Percentiles rank a stretch among this genome's conserved stretches.
Evolutionary conservation across 2,797 vertebrate species (phyloP).

Genomic region (Setipinna tenuifilis): DNA sequence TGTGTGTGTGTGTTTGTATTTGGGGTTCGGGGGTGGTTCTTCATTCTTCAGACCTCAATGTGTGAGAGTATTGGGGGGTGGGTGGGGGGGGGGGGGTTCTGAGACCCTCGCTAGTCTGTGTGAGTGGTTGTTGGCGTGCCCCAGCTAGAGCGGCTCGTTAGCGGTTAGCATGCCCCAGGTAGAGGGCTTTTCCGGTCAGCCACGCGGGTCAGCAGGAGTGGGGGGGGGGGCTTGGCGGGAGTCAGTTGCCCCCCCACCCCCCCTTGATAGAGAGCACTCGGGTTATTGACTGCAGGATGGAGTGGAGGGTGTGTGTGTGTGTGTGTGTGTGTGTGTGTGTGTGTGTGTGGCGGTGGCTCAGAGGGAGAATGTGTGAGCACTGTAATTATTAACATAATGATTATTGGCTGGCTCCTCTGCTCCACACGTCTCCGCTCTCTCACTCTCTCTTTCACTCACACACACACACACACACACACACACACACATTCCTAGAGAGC

Average conservation of each 20-base stretch:
- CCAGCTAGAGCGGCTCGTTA: neutral
- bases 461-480: neutral
- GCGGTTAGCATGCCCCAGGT: neutral
- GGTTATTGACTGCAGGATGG: constrained; percentile 6
- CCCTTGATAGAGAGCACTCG: neutral
- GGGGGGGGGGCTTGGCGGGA: neutral
- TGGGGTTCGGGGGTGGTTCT: too few species aligned
- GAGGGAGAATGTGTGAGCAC: neutral
- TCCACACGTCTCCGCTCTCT: neutral
- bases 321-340: too few species aligned
- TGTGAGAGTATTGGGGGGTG: too few species aligned
- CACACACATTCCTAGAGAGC: constrained; percentile 12
- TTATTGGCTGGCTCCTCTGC: constrained; percentile 13
- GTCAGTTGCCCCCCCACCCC: neutral
- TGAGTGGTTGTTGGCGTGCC: too few species aligned
- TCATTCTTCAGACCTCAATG: too few species aligned
- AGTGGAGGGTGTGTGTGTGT: neutral
- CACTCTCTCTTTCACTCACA: neutral
- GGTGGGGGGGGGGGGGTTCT: too few species aligned
- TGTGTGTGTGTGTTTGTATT: too few species aligned
- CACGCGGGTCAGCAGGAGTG: neutral
- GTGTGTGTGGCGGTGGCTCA: neutral
- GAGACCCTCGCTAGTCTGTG: too few species aligned
- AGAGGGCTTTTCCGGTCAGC: neutral
- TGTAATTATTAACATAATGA: constrained; percentile 19